Conservation (phyloP, 2,797 vertebrate species). For the Leptoclinus maculatus region DNA sequence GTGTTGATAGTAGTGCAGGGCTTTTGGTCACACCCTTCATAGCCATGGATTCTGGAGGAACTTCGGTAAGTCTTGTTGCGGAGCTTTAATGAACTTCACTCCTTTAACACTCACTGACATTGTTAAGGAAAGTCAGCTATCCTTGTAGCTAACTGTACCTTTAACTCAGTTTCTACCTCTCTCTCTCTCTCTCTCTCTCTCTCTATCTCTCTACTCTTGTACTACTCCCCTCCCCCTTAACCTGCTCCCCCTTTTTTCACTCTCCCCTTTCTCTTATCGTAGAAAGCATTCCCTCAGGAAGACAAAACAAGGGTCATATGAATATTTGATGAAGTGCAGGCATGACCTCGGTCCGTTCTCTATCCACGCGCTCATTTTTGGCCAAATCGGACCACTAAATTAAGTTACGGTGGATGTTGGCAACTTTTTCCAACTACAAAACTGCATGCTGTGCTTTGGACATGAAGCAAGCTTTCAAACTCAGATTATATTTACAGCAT, state of each 20-base stretch:
- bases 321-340: slow-evolving; percentile 72
- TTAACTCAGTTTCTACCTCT: slow-evolving; percentile 24
- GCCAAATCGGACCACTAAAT: slow-evolving; percentile 30
- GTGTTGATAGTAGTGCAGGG: not conserved
- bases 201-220: slow-evolving; percentile 9
- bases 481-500: slow-evolving; percentile 4
- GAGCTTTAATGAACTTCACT: not conserved
- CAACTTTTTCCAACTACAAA: not conserved
- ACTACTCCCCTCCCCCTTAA: slow-evolving; percentile 18
- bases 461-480: not conserved
- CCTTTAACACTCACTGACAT: slow-evolving; percentile 32
- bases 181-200: not conserved
- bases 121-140: slow-evolving; percentile 7
- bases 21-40: not conserved
- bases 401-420: not conserved
- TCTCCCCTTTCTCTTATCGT: slow-evolving; percentile 47
- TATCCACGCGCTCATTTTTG: slow-evolving; percentile 26
- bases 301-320: slow-evolving; percentile 61
- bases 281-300: slow-evolving; percentile 57
- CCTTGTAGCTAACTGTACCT: slow-evolving; percentile 14
- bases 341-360: slow-evolving; percentile 62
- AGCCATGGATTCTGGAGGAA: slow-evolving; percentile 1
- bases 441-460: not conserved
- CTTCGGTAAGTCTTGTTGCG: not conserved
- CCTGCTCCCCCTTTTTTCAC: slow-evolving; percentile 17